phyloP scores from a whole-genome alignment of 2,797 vertebrate genomes.

The Thalassophryne amazonica region DNA sequence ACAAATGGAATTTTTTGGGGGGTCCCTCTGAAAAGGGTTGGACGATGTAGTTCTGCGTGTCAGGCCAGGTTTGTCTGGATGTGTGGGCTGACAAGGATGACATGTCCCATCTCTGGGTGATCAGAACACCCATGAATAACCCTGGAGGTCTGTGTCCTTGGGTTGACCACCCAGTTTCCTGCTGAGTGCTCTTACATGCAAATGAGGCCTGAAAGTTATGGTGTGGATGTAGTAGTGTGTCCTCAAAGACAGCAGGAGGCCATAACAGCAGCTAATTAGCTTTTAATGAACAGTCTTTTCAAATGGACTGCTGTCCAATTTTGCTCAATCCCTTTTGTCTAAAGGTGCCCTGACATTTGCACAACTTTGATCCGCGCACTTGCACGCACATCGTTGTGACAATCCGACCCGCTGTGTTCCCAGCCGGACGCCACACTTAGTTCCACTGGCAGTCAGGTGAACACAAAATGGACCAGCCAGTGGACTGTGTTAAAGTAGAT shows the following conservation, averaged over 20 bases:
- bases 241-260: slow-evolving; percentile 43
- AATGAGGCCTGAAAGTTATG: slow-evolving; percentile 33
- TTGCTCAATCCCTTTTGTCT: slow-evolving; percentile 8
- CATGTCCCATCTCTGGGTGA: slow-evolving; percentile 32
- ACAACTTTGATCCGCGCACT: no score
- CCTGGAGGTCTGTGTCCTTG: slow-evolving; percentile 54
- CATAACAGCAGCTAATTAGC: slow-evolving; percentile 56
- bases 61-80: slow-evolving; percentile 58
- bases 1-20: slow-evolving; percentile 13
- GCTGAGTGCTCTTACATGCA: slow-evolving; percentile 50
- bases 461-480: no score
- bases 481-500: no score
- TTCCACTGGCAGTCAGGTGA: no score
- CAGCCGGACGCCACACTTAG: no score
- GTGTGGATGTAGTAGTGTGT: slow-evolving; percentile 58
- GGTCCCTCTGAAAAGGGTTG: slow-evolving; percentile 27
- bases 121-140: slow-evolving; percentile 60
- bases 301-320: slow-evolving; percentile 23
- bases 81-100: slow-evolving; percentile 35
- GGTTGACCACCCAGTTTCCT: slow-evolving; percentile 42
- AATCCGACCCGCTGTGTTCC: no score
- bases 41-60: slow-evolving; percentile 26
- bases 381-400: no score
- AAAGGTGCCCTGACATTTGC: no score
- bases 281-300: slow-evolving; percentile 49